phyloP scores from a whole-genome alignment of 1,140 invertebrate species.

The Brachionus rotundiformis region DNA sequence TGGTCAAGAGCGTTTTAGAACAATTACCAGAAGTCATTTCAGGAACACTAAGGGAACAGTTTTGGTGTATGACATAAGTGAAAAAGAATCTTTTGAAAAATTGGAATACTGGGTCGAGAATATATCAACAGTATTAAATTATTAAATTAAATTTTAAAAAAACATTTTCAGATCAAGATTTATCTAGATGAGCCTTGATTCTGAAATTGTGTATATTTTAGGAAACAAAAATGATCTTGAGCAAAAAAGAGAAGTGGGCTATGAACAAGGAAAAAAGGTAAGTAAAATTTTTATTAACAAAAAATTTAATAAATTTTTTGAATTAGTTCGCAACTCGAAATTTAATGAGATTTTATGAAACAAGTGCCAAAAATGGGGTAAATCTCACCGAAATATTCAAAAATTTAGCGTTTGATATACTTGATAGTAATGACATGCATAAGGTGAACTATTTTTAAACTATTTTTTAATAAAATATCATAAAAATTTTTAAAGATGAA shows the following conservation, averaged over 20 bases:
- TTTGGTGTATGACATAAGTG: slow-evolving; percentile 45
- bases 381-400: slow-evolving; percentile 37
- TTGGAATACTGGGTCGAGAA: slow-evolving; percentile 63
- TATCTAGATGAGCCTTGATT: slow-evolving; percentile 30
- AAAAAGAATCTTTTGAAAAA: slow-evolving; percentile 63
- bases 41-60: slow-evolving; percentile 66
- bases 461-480: neutral
- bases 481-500: too few species aligned
- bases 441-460: neutral
- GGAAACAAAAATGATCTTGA: slow-evolving; percentile 52
- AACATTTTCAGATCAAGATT: neutral
- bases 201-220: slow-evolving; percentile 36
- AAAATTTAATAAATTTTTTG: neutral
- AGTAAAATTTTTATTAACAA: neutral
- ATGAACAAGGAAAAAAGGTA: slow-evolving; percentile 27
- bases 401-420: slow-evolving; percentile 37
- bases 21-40: slow-evolving; percentile 71
- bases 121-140: neutral
- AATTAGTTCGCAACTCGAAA: slow-evolving; percentile 1
- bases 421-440: slow-evolving; percentile 20
- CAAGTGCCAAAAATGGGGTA: slow-evolving; percentile 33
- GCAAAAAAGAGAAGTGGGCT: slow-evolving; percentile 16
- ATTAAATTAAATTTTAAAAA: neutral
- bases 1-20: slow-evolving; percentile 70
- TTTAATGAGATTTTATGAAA: slow-evolving; percentile 47